Evolutionary conservation across 2,113 vertebrate genomes (phyloP).

Genomic region (Crocuta crocuta): DNA sequence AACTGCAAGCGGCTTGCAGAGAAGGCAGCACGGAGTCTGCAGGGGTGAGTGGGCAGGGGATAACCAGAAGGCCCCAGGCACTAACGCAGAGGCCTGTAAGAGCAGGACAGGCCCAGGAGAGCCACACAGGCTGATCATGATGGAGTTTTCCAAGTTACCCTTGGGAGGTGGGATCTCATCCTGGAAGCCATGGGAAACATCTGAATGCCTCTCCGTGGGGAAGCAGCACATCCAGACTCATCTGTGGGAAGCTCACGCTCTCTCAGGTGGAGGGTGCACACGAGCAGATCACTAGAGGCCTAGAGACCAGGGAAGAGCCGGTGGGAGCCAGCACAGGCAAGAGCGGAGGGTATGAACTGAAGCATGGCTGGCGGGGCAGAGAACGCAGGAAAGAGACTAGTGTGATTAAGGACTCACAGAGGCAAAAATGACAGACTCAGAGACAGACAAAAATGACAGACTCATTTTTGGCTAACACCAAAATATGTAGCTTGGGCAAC

Average conservation of each 20-base stretch:
- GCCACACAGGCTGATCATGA: accelerated
- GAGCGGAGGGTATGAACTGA: neutral
- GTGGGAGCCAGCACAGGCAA: neutral
- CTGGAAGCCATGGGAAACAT: neutral
- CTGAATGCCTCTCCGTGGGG: neutral
- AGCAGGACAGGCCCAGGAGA: neutral
- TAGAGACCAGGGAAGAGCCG: neutral
- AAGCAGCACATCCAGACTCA: neutral
- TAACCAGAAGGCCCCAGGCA: neutral
- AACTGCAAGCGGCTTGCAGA: too few relatives aligned
- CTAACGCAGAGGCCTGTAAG: neutral
- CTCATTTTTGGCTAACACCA: neutral
- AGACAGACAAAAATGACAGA: neutral
- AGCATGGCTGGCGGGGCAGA: neutral
- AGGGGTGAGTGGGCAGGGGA: neutral
- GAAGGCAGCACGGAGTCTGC: neutral
- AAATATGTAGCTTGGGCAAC: neutral
- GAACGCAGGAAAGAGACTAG: neutral
- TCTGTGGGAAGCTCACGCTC: neutral
- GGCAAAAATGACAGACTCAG: neutral
- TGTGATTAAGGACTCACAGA: neutral
- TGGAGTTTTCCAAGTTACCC: neutral
- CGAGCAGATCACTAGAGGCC: neutral
- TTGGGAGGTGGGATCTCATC: neutral
- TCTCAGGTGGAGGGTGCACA: neutral